Evolutionary conservation across 1,140 invertebrate genomes (phyloP).

Genomic region (Drosophila sechellia): DNA sequence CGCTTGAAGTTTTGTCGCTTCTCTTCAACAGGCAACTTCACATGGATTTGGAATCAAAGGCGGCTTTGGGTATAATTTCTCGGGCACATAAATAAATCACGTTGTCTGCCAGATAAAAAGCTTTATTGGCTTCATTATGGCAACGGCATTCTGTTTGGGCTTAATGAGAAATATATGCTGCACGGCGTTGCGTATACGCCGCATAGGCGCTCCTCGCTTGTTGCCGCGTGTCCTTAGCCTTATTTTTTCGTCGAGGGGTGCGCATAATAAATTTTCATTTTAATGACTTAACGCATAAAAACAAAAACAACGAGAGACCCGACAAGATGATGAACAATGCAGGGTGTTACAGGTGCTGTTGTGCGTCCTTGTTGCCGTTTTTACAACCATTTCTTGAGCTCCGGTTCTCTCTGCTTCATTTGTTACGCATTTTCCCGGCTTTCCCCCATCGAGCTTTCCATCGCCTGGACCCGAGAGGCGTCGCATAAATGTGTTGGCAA

Average conservation of each 20-base stretch:
- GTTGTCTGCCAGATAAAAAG: conserved; percentile 76
- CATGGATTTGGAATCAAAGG: conserved; percentile 68
- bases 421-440: conserved; percentile 63
- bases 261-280: conserved; percentile 83
- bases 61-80: conserved; percentile 63
- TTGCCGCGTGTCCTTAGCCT: conserved; percentile 11
- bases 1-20: conserved; percentile 23
- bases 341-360: conserved; percentile 65
- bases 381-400: conserved; percentile 58
- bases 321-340: conserved; percentile 40
- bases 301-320: conserved; percentile 49
- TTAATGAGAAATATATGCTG: conserved; percentile 70
- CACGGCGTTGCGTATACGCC: conserved; percentile 66
- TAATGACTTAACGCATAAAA: conserved; percentile 82
- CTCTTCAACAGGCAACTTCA: conserved; percentile 1
- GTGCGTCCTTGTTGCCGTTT: conserved; percentile 29
- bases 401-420: conserved; percentile 66
- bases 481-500: conserved; percentile 73
- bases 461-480: conserved; percentile 55
- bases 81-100: conserved; percentile 73
- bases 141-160: conserved; percentile 44
- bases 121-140: conserved; percentile 81
- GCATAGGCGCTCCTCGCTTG: conserved; percentile 45
- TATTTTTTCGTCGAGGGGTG: conserved; percentile 23
- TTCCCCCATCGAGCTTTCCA: neutral